Base-by-base conservation (phyloP, 2,888 invertebrate species). In the Dynastes grantii region DNA sequence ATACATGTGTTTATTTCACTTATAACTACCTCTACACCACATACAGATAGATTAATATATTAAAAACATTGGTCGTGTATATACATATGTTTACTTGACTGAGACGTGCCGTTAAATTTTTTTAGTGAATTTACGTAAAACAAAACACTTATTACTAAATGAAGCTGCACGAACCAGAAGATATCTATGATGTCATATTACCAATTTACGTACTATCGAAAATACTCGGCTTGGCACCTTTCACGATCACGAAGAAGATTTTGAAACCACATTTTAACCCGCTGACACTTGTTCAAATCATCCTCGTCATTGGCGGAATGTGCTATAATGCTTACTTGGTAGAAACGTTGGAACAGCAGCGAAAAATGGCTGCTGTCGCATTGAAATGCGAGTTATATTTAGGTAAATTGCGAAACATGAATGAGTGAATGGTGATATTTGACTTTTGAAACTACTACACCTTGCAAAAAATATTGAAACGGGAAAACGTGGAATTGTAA, bases 161-260 rank as follows among this genome's bases (percentile, higher is more conserved):
- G 63, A 71, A 58, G 29, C 40, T 22, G 16, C 37, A 22, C 1
- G 40, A 37, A 4, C 8, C 79, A 16, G 76, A 79, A 68, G 82
- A 83, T 79, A 71, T 84, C 22, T 84, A 84, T 68, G 81, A 82
- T 73, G 80, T 79, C n/a, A 70, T 82, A 40, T 37, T 76, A 8
- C 80, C 84, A 22, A 75, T 83, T 11, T 84, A 81, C 78, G 65
- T 83, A 37, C 27, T 83, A 11, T 83, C 84, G 40, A 83, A 84
- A 81, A 77, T 84, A 55, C 78, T 84, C 8, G 84, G 84, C 5
- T 78, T 84, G 16, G 82, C 84, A 11, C 84, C 84, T 27, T 83
- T 81, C 51, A 76, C 78, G 22, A 75, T 83, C 5, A 58, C 77
- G 22, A 68, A 77, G 27, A 78, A 58, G 2, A 78, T 76, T 29